A percentile compares a stretch with the other conserved stretches of the same genome.
Evolutionary conservation across 2,113 vertebrate species (phyloP).

Genomic region (Fulica atra): DNA sequence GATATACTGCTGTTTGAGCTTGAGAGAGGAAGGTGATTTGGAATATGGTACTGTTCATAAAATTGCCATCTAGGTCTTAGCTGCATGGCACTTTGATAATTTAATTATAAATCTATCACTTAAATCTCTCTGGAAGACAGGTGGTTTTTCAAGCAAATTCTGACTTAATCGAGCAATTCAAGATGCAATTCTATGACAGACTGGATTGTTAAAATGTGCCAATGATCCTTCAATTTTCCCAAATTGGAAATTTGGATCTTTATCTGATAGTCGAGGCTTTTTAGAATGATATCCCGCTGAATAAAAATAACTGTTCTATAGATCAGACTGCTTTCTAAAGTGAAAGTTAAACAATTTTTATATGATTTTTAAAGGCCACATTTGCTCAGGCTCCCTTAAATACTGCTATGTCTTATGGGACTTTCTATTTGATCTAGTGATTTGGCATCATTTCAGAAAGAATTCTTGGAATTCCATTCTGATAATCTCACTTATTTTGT

Average conservation of each 20-base stretch:
- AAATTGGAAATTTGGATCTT: neutral
- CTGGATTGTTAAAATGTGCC: neutral
- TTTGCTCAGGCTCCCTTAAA: neutral
- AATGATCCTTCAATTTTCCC: neutral
- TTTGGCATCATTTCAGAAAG: neutral
- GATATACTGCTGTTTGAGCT: neutral
- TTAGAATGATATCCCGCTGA: neutral
- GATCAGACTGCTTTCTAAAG: neutral
- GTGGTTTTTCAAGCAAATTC: constrained; percentile 10
- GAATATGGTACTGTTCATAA: neutral
- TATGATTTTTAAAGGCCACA: neutral
- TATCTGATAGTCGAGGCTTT: neutral
- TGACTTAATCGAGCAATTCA: neutral
- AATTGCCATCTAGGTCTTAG: neutral
- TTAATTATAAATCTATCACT: constrained; percentile 15
- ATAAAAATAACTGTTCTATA: neutral
- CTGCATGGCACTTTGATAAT: neutral
- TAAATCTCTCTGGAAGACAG: neutral
- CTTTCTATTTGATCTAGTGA: neutral
- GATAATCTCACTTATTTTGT: neutral
- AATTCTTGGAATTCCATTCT: neutral
- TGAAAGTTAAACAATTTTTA: neutral
- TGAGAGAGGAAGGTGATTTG: constrained; percentile 5
- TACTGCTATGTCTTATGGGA: neutral
- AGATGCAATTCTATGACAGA: neutral